phyloP scores from a whole-genome alignment of 2,113 vertebrate species.

The Psephotus haematonotus region DNA sequence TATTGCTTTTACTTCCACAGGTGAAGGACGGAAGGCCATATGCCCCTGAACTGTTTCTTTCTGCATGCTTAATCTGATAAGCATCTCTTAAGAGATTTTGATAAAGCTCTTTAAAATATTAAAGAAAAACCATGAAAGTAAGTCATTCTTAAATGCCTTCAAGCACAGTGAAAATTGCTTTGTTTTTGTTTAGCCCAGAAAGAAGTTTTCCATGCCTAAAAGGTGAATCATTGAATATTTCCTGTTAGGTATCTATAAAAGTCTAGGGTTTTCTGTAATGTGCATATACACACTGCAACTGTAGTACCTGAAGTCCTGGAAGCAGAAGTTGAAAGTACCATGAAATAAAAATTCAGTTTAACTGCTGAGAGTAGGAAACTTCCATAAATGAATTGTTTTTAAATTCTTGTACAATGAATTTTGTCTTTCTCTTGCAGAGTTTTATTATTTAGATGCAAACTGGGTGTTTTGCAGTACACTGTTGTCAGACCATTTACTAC shows the following conservation, averaged over 20 bases:
- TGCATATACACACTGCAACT: fast-evolving
- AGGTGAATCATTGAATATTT: background rate
- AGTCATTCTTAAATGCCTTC: background rate
- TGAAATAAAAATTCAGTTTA: background rate
- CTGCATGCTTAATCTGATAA: background rate
- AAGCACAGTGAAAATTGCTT: background rate
- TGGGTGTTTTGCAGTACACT: conserved; percentile 96
- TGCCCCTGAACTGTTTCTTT: background rate
- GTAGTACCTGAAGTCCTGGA: background rate
- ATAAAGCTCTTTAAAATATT: background rate
- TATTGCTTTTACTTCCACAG: background rate
- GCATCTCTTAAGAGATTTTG: background rate
- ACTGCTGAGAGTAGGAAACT: background rate
- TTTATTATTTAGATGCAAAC: conserved; percentile 91
- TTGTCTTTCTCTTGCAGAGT: conserved; percentile 81
- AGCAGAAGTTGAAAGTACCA: background rate
- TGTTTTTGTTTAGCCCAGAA: background rate
- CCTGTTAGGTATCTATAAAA: background rate
- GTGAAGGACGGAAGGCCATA: background rate
- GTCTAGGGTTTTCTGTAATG: background rate
- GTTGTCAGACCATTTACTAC: conserved; percentile 95
- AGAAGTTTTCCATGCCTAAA: background rate
- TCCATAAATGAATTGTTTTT: background rate
- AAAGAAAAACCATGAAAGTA: background rate
- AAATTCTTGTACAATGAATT: background rate